Conservation (phyloP, 2,888 invertebrate species). For the Marasmarcha lunaedactyla region DNA sequence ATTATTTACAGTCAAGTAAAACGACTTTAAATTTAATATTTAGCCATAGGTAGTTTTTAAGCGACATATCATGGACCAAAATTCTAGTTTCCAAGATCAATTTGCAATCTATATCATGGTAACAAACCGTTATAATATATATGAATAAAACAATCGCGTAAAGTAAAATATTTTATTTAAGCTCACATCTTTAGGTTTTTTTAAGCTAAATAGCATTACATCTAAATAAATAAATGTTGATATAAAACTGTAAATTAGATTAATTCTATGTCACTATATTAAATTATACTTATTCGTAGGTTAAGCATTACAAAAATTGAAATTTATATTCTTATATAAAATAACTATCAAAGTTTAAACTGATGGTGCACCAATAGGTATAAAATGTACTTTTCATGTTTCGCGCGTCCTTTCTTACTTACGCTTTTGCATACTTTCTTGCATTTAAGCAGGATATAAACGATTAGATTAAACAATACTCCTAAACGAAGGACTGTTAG, state of each 20-base stretch:
- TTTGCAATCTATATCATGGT: no score
- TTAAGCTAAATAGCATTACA: slow-evolving; percentile 36
- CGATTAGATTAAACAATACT: no score
- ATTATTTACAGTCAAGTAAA: no score
- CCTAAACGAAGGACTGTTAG: slow-evolving; percentile 33
- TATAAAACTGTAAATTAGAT: slow-evolving; percentile 1
- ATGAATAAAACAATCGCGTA: no score
- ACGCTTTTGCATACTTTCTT: slow-evolving; percentile 11
- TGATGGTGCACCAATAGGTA: slow-evolving; percentile 22
- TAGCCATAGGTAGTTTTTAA: no score
- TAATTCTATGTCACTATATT: background rate
- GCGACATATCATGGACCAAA: no score
- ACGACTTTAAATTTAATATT: no score
- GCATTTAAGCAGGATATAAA: slow-evolving; percentile 18
- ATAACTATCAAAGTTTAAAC: background rate
- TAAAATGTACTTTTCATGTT: background rate
- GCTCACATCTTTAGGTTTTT: slow-evolving; percentile 43
- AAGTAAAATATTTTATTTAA: slow-evolving; percentile 68
- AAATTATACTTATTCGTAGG: slow-evolving; percentile 1
- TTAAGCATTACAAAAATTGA: background rate
- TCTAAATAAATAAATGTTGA: slow-evolving; percentile 52
- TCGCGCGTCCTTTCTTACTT: slow-evolving; percentile 3
- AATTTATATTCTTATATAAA: background rate
- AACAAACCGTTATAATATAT: no score
- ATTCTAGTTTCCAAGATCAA: no score